These are phyloP conservation scores for Procambarus virginalis DNA, from an alignment of 1,140 invertebrate genomes.

Conservation along the genomic window DNA sequence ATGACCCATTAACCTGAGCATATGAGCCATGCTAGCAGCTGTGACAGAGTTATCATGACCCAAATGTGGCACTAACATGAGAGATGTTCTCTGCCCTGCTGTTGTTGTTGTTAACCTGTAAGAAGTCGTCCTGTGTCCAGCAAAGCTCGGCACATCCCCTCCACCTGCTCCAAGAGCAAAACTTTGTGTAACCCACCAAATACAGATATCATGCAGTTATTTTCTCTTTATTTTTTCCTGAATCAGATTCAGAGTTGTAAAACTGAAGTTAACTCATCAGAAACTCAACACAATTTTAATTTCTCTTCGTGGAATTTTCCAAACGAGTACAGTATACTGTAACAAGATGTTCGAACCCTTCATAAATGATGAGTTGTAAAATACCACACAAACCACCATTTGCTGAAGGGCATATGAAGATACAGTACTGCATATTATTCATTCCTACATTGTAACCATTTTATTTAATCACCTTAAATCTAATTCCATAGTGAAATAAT, in stretches of 20 bases:
- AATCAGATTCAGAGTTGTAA: background rate
- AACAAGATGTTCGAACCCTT: too few relatives aligned
- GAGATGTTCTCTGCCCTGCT: slow-evolving; percentile 56
- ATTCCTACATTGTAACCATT: too few relatives aligned
- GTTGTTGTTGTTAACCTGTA: slow-evolving; percentile 64
- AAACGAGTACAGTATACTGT: too few relatives aligned
- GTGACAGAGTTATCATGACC: slow-evolving; percentile 57
- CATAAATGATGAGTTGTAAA: too few relatives aligned
- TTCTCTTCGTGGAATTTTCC: too few relatives aligned
- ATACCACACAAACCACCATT: too few relatives aligned
- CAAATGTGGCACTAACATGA: slow-evolving; percentile 57
- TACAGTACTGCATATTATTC: too few relatives aligned
- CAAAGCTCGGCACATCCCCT: slow-evolving; percentile 60
- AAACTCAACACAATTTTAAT: too few relatives aligned
- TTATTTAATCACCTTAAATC: too few relatives aligned
- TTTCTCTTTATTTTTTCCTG: background rate
- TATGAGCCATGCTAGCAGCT: slow-evolving; percentile 42
- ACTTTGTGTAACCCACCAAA: slow-evolving; percentile 65
- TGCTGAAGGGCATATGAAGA: too few relatives aligned
- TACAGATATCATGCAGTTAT: slow-evolving; percentile 58
- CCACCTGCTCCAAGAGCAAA: slow-evolving; percentile 60
- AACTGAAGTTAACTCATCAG: too few relatives aligned
- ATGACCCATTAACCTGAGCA: slow-evolving; percentile 48
- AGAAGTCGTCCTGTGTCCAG: slow-evolving; percentile 63
- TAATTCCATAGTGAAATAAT: too few relatives aligned